Evolutionary conservation across 2,888 invertebrate genomes (phyloP).

Genomic region (Mesorhabditis sp.): DNA sequence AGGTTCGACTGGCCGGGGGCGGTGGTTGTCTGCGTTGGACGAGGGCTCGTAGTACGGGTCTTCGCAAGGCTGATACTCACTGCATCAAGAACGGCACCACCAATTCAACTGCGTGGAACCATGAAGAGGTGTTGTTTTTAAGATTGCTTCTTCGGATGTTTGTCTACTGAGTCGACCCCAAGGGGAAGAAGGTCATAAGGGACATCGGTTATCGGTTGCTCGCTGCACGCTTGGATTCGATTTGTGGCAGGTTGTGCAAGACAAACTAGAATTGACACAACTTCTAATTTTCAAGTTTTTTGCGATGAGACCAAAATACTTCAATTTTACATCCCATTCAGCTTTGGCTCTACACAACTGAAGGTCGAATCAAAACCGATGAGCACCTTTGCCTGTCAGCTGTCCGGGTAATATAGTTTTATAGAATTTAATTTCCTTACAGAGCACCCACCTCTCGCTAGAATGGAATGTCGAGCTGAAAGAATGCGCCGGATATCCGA

Average conservation of each 20-base stretch:
- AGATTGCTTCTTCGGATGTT: conserved; percentile 15
- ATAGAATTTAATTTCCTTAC: conserved; percentile 15
- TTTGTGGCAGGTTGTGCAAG: conserved; percentile 57
- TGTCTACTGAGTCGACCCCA: conserved; percentile 52
- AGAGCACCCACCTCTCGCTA: conserved; percentile 27
- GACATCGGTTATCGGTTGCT: conserved; percentile 41
- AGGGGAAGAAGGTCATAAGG: conserved; percentile 36
- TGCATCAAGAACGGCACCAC: too few species aligned
- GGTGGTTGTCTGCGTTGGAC: conserved; percentile 8
- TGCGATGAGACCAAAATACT: not conserved
- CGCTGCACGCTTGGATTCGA: conserved; percentile 56
- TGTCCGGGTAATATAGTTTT: conserved; percentile 4
- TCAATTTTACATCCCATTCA: conserved; percentile 24
- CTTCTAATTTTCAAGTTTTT: not conserved
- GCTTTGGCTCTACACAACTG: conserved; percentile 53
- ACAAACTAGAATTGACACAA: conserved; percentile 6
- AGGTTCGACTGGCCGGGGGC: not conserved
- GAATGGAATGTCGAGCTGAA: conserved; percentile 54
- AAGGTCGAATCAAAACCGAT: conserved; percentile 50
- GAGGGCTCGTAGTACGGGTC: conserved; percentile 9
- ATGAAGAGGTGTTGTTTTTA: conserved; percentile 18
- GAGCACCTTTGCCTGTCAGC: conserved; percentile 53
- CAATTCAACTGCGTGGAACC: conserved; percentile 14
- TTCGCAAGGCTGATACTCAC: conserved; percentile 16
- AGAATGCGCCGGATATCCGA: conserved; percentile 54